Percentiles rank a stretch among this genome's conserved stretches.
Conservation (phyloP, 2,797 vertebrate genomes). For the Clarias platycephalus region DNA sequence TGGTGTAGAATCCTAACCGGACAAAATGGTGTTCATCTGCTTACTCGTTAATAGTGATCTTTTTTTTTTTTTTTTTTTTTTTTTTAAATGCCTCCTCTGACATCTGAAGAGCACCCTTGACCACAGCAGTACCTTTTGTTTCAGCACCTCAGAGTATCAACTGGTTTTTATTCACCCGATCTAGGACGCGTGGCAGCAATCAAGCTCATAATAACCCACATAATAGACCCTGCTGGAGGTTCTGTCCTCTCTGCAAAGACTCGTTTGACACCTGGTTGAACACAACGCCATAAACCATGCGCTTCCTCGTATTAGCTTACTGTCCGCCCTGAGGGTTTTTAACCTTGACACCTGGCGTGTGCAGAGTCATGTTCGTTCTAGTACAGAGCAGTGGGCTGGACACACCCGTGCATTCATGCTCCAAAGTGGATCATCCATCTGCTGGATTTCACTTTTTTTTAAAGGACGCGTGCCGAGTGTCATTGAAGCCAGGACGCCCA, state of each 20-base stretch:
- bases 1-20: neutral
- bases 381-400: slow-evolving; percentile 57
- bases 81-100: neutral
- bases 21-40: neutral
- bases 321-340: slow-evolving; percentile 63
- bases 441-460: slow-evolving; percentile 68
- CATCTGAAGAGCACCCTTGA: neutral
- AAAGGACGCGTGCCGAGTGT: slow-evolving; percentile 68
- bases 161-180: slow-evolving; percentile 75
- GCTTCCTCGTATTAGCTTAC: slow-evolving; percentile 68
- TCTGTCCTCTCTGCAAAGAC: slow-evolving; percentile 57
- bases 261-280: slow-evolving; percentile 71
- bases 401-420: slow-evolving; percentile 63
- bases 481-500: slow-evolving; percentile 73
- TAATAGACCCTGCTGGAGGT: slow-evolving; percentile 60
- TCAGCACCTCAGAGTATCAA: slow-evolving; percentile 61
- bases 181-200: slow-evolving; percentile 77
- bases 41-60: neutral
- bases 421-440: slow-evolving; percentile 73
- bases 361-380: slow-evolving; percentile 60
- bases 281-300: slow-evolving; percentile 64
- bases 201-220: slow-evolving; percentile 69
- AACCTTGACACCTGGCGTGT: slow-evolving; percentile 73
- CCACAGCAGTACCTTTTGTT: slow-evolving; percentile 34
- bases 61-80: neutral